Percentiles rank a stretch among this genome's conserved stretches.
These are phyloP conservation scores for Drosophila pachea DNA, from an alignment of 1,140 invertebrate species.

Conservation along the genomic window DNA sequence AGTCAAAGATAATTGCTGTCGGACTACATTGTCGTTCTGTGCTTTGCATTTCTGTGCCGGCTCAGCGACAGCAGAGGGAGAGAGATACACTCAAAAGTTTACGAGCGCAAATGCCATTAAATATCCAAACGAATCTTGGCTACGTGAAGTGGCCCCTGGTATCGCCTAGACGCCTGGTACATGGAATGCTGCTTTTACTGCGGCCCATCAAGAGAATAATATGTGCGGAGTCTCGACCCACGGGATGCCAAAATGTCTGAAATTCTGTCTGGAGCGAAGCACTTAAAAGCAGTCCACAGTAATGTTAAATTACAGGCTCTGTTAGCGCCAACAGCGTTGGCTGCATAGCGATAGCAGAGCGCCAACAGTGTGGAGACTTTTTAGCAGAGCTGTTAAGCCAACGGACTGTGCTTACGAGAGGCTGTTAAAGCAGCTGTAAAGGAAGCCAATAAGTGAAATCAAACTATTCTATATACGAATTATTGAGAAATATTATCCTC, in stretches of 20 bases:
- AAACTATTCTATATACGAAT: too few relatives aligned
- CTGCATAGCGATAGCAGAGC: neutral
- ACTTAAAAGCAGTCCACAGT: conserved; percentile 28
- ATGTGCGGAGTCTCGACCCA: conserved; percentile 59
- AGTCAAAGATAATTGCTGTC: conserved; percentile 72
- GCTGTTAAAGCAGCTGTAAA: too few relatives aligned
- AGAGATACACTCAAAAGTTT: conserved; percentile 68
- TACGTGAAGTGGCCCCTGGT: conserved; percentile 62
- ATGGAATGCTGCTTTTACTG: conserved; percentile 51
- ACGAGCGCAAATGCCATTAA: conserved; percentile 71
- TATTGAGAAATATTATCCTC: too few relatives aligned
- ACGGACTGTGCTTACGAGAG: neutral
- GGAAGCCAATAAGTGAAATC: too few relatives aligned
- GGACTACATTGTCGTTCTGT: conserved; percentile 51
- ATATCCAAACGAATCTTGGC: conserved; percentile 66
- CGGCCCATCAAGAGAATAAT: conserved; percentile 60
- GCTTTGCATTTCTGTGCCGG: conserved; percentile 57
- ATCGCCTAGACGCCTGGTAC: conserved; percentile 35
- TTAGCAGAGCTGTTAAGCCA: conserved; percentile 13
- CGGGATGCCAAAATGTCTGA: conserved; percentile 63
- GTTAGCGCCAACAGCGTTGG: neutral
- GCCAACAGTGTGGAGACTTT: conserved; percentile 42
- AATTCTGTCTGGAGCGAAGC: conserved; percentile 47
- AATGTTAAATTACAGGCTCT: neutral
- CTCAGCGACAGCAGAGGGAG: conserved; percentile 14